Percentiles rank a stretch among this genome's conserved stretches.
Evolutionary conservation across 1,140 invertebrate species (phyloP).

Genomic region (Brachystomella parvula): DNA sequence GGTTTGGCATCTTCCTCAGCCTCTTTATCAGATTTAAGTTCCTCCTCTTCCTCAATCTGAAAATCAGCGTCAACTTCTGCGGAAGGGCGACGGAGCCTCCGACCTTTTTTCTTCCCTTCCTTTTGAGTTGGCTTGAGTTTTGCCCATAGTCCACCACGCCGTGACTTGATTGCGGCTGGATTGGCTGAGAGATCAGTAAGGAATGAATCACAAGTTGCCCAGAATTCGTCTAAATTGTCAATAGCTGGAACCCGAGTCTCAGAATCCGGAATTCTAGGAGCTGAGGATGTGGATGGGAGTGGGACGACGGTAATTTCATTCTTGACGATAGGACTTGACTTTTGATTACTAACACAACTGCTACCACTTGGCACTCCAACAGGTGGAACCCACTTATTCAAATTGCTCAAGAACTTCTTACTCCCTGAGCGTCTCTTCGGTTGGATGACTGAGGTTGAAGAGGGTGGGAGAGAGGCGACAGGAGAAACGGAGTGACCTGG

Average conservation of each 20-base stretch:
- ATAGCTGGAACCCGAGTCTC: conserved; percentile 4
- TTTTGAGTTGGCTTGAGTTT: conserved; percentile 20
- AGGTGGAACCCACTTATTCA: conserved; percentile 1
- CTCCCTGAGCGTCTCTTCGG: neutral
- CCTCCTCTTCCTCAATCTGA: conserved; percentile 31
- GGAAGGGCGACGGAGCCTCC: conserved; percentile 23
- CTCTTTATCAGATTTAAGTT: conserved; percentile 12
- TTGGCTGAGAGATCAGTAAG: conserved; percentile 32
- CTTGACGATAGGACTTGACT: conserved; percentile 3
- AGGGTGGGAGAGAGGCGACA: neutral
- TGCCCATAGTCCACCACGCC: conserved; percentile 34
- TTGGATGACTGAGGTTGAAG: neutral
- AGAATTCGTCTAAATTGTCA: conserved; percentile 28
- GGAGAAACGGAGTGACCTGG: neutral
- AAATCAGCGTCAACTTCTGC: conserved; percentile 36
- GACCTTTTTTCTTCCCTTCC: conserved; percentile 12
- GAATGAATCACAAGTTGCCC: conserved; percentile 37
- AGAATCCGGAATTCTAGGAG: neutral
- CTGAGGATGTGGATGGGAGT: conserved; percentile 5
- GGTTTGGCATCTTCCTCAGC: conserved; percentile 24
- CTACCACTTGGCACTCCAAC: neutral
- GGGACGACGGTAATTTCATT: conserved; percentile 8
- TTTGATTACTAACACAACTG: neutral
- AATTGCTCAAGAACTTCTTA: conserved; percentile 8
- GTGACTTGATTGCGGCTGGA: conserved; percentile 32